phyloP scores from a whole-genome alignment of 2,888 invertebrate species.

The Euspilapteryx auroguttella region DNA sequence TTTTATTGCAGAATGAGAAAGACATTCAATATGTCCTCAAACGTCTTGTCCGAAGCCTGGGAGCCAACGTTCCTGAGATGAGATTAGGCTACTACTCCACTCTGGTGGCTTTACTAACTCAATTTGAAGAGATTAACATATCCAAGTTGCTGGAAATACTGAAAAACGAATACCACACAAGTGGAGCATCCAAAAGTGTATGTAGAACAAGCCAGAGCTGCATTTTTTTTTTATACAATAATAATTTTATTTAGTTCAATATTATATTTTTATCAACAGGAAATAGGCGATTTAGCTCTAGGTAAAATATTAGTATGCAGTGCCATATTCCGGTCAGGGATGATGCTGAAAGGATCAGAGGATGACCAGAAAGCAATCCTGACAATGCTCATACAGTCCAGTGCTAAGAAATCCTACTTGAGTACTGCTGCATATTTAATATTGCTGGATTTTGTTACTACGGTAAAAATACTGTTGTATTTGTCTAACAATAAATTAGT shows the following conservation, averaged over 20 bases:
- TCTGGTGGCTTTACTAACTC: constrained; percentile 63
- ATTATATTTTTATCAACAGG: no score
- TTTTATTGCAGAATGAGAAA: constrained; percentile 61
- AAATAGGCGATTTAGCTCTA: constrained; percentile 71
- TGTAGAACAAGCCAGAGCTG: constrained; percentile 18
- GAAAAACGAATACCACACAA: constrained; percentile 67
- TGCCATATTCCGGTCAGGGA: constrained; percentile 67
- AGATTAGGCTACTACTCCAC: constrained; percentile 71
- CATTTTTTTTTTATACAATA: no score
- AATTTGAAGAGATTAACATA: constrained; percentile 46
- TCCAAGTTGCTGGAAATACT: constrained; percentile 59
- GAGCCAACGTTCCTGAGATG: constrained; percentile 65
- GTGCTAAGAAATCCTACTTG: constrained; percentile 65
- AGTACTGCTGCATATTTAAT: constrained; percentile 63
- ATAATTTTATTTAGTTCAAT: no score
- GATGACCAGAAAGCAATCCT: constrained; percentile 46
- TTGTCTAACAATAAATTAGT: no score
- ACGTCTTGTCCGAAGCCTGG: constrained; percentile 71
- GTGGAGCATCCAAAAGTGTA: constrained; percentile 68
- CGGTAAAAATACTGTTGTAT: no score
- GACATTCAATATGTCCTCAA: constrained; percentile 69
- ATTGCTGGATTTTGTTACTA: constrained; percentile 60
- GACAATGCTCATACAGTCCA: constrained; percentile 44
- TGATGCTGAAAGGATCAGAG: constrained; percentile 43
- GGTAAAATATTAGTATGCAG: constrained; percentile 74